Percentiles rank a stretch among this genome's conserved stretches.
Conservation (phyloP, 2,797 vertebrate genomes). For the Takifugu rubripes region DNA sequence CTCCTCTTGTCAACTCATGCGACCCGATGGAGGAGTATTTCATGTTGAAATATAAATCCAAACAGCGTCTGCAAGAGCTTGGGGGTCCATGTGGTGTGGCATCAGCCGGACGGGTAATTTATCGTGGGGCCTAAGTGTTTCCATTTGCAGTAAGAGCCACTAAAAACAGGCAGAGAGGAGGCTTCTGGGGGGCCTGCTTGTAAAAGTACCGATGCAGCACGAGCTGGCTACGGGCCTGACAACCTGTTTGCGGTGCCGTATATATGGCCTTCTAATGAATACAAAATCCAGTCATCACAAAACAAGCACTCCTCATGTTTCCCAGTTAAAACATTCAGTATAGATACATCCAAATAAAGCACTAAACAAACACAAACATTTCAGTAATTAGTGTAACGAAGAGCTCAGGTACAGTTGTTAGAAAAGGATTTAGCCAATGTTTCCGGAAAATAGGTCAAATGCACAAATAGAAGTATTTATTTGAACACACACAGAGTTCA, state of each 20-base stretch:
- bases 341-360: constrained; percentile 11
- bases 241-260: constrained; percentile 72
- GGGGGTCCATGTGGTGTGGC: constrained; percentile 64
- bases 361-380: no score
- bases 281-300: constrained; percentile 66
- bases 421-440: no score
- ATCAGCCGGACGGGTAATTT: constrained; percentile 72
- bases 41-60: constrained; percentile 46
- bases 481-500: no score
- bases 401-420: no score
- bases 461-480: no score
- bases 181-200: constrained; percentile 77
- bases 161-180: constrained; percentile 72
- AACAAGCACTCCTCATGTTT: constrained; percentile 24
- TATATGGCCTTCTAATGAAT: constrained; percentile 73
- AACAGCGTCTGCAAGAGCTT: constrained; percentile 35
- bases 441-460: no score
- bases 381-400: no score
- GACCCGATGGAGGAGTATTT: constrained; percentile 37
- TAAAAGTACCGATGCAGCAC: constrained; percentile 70
- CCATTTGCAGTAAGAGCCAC: constrained; percentile 77
- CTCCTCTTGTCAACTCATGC: constrained; percentile 30
- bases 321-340: constrained; percentile 19
- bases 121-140: constrained; percentile 77
- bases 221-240: constrained; percentile 69